Evolutionary conservation across 2,113 vertebrate species (phyloP), one percentile per base, ranked within the genome.

Genomic region (Caretta caretta): DNA sequence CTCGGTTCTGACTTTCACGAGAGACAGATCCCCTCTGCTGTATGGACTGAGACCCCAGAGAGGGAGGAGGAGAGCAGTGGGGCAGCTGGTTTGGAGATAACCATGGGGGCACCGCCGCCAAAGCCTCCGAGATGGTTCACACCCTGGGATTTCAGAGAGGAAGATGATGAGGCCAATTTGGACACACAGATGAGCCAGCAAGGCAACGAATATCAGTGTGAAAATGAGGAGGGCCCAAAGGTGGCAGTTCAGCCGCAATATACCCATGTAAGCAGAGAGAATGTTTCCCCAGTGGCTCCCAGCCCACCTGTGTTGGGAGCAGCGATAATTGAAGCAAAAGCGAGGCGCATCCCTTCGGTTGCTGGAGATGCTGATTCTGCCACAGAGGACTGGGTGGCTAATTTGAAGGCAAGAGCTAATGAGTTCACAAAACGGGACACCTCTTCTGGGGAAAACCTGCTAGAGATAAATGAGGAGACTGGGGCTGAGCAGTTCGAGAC

Each of bases 401-500:
- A 57, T 79, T 11, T 75, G 88, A 93, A 87, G 84, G 75, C 29
- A 0, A 51, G 19, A 89, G 85, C 35, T 88, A 9, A 75, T 0
- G 8, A 89, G 88, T n/a, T 83, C 57, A 79, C 46, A 1, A 38
- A 87, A 82, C 48, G 11, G 50, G 83, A 83, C 54, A 2, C 38
- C 42, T 79, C 93, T 29, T 1, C 57, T 82, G 96, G 81, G 83
- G 92, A 91, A 3, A 42, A 80, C 0, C 5, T 5, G 1, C 75
- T 89, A 6, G 98, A 98, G 85, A 84, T 93, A 35, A 94, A 97
- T 0, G 84, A 97, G 38, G 96, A 35, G 1, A 42, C 94, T 0
- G 93, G 62, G 3, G 96, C 98, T 0, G 98, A 99, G 94, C 93
- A 92, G 35, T 98, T 99, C 11, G 93, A 98, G 86, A 98, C 97